Percentiles rank a stretch among this genome's conserved stretches.
These are phyloP conservation scores for Oreochromis grahami DNA, from an alignment of 2,797 vertebrate genomes.

Conservation along the genomic window DNA sequence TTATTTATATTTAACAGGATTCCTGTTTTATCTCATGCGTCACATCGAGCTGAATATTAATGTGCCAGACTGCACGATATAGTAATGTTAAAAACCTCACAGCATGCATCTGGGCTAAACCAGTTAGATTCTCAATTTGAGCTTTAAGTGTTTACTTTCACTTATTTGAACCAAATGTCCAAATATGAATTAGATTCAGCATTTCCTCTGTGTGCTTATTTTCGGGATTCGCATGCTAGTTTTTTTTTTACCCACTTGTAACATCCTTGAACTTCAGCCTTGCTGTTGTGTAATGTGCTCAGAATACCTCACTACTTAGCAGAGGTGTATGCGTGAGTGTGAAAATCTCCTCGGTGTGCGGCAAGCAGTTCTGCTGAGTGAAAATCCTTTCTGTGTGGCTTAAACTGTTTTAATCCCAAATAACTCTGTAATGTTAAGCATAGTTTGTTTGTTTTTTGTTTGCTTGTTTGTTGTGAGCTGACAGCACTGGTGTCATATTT, in stretches of 20 bases:
- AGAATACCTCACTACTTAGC: constrained; percentile 35
- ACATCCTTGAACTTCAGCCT: constrained; percentile 38
- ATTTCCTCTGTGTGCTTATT: background rate
- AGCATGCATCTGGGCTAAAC: background rate
- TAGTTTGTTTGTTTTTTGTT: background rate
- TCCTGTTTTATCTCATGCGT: background rate
- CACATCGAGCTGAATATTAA: background rate
- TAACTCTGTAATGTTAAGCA: background rate
- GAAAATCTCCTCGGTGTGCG: constrained; percentile 18
- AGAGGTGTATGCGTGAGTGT: constrained; percentile 36
- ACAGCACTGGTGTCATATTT: background rate
- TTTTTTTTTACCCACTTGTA: background rate
- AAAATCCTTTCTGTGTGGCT: constrained; percentile 3
- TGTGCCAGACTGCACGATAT: background rate
- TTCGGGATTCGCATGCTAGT: background rate
- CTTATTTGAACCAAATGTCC: background rate
- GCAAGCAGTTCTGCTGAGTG: background rate
- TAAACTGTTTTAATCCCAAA: background rate
- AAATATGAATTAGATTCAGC: background rate
- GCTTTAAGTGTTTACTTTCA: background rate
- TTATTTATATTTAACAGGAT: background rate
- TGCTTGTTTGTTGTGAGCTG: background rate
- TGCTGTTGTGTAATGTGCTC: constrained; percentile 45
- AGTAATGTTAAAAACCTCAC: background rate
- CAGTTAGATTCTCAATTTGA: background rate